Evolutionary conservation across 2,797 vertebrate species (phyloP).

Genomic region (Hirundo rustica): DNA sequence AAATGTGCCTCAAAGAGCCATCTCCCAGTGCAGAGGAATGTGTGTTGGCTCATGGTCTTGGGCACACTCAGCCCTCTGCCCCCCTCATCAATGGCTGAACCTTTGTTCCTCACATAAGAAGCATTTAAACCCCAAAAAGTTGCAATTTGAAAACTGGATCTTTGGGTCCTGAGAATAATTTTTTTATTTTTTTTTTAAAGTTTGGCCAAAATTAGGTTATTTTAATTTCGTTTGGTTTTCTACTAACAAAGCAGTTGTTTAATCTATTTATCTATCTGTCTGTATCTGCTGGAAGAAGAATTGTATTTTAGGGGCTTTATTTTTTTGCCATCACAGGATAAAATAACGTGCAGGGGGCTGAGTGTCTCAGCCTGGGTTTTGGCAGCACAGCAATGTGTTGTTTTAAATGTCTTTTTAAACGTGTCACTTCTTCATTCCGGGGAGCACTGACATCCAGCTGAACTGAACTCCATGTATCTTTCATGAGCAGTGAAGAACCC

Average conservation of each 20-base stretch:
- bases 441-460: background rate
- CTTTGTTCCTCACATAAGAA: background rate
- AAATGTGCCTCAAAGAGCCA: background rate
- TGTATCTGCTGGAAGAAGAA: background rate
- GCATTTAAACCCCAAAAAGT: background rate
- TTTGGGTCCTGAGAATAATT: background rate
- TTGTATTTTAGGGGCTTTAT: background rate
- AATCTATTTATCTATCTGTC: background rate
- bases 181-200: background rate
- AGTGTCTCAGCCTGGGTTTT: background rate
- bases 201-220: background rate
- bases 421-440: background rate
- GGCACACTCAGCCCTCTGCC: background rate
- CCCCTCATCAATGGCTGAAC: background rate
- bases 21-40: background rate
- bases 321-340: background rate
- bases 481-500: background rate
- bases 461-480: background rate
- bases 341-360: background rate
- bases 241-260: background rate
- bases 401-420: background rate
- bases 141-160: background rate
- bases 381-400: background rate
- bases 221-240: background rate
- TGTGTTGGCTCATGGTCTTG: background rate